phyloP scores from a whole-genome alignment of 2,113 vertebrate genomes.

The Seriola dumerili region DNA sequence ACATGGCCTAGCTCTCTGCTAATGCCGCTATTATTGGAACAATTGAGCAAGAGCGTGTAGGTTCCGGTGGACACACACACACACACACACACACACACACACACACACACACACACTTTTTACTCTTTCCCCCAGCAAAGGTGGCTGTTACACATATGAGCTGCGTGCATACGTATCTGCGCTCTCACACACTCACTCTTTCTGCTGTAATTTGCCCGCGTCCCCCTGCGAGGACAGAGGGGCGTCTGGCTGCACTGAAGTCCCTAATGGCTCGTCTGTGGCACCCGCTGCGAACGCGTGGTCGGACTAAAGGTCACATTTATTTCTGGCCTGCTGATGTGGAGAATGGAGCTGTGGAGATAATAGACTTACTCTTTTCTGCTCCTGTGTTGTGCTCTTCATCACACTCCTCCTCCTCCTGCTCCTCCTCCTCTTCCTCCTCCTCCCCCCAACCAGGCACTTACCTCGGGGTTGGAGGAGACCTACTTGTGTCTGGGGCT shows the following conservation, averaged over 20 bases:
- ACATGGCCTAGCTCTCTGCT: slow-evolving; percentile 47
- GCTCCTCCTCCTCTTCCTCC: slow-evolving; percentile 2
- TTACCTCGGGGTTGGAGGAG: slow-evolving; percentile 43
- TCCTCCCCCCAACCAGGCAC: slow-evolving; percentile 19
- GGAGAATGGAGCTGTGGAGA: slow-evolving; percentile 51
- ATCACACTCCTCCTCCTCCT: slow-evolving; percentile 35
- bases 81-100: not conserved
- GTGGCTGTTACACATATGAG: not conserved
- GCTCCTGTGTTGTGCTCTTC: slow-evolving; percentile 42
- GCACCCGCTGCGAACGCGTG: slow-evolving; percentile 66
- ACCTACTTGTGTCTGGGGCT: slow-evolving; percentile 59
- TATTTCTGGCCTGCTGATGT: slow-evolving; percentile 73
- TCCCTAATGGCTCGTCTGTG: slow-evolving; percentile 67
- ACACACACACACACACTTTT: not conserved
- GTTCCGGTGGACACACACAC: slow-evolving; percentile 6
- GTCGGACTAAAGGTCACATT: slow-evolving; percentile 75
- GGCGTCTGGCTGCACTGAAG: slow-evolving; percentile 46
- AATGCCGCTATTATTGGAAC: slow-evolving; percentile 68
- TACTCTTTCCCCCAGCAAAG: not conserved
- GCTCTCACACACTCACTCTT: not conserved
- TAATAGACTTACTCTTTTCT: slow-evolving; percentile 55
- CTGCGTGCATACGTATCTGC: not conserved
- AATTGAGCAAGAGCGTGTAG: slow-evolving; percentile 8
- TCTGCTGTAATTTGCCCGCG: slow-evolving; percentile 41
- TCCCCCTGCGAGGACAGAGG: slow-evolving; percentile 38